A percentile compares a stretch with the other conserved stretches of the same genome.
These are phyloP conservation scores for Octodonta nipae DNA, from an alignment of 2,888 invertebrate genomes.

Conservation along the genomic window DNA sequence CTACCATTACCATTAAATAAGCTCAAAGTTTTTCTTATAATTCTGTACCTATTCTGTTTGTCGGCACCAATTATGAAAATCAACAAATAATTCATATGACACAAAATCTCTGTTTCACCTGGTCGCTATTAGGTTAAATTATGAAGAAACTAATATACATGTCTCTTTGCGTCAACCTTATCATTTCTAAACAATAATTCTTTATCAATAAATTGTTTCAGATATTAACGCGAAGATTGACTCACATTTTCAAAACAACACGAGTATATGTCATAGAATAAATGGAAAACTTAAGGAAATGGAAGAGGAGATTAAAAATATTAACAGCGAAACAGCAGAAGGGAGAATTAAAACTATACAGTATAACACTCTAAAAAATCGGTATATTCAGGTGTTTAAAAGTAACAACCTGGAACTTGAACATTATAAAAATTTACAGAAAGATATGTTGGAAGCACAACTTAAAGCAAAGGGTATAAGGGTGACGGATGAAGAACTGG, in stretches of 20 bases:
- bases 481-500: constrained; percentile 32
- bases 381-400: constrained; percentile 39
- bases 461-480: constrained; percentile 35
- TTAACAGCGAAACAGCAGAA: constrained; percentile 17
- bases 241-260: constrained; percentile 24
- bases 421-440: constrained; percentile 40
- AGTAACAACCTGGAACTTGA: constrained; percentile 42
- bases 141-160: too few species aligned
- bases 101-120: too few species aligned
- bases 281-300: constrained; percentile 22
- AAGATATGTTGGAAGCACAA: constrained; percentile 43
- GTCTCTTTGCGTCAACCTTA: too few species aligned
- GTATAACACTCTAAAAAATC: constrained; percentile 36
- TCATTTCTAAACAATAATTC: neutral
- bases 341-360: constrained; percentile 39
- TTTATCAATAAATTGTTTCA: constrained; percentile 8
- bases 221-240: constrained; percentile 20
- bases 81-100: too few species aligned
- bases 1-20: too few species aligned
- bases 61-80: too few species aligned
- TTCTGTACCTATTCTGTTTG: too few species aligned
- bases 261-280: constrained; percentile 20
- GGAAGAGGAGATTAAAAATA: constrained; percentile 18
- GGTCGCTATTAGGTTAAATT: too few species aligned
- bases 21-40: too few species aligned